These are phyloP conservation scores for Spilarctia lutea DNA, from an alignment of 2,888 invertebrate species.

Conservation along the genomic window DNA sequence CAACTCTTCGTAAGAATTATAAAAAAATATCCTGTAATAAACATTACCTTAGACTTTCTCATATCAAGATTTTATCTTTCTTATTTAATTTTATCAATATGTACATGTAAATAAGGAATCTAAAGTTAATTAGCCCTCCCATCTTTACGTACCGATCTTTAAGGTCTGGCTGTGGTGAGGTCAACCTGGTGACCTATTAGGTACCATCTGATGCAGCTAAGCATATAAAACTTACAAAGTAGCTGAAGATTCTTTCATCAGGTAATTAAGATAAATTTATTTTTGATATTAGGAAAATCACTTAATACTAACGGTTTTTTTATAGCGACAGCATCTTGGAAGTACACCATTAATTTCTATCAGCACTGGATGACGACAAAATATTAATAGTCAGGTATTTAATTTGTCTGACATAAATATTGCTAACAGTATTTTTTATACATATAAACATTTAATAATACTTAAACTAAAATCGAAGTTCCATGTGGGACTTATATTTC, in stretches of 20 bases:
- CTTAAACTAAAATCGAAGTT: not conserved
- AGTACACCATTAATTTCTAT: not conserved
- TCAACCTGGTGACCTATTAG: slow-evolving; percentile 6
- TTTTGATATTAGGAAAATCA: not conserved
- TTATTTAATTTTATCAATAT: not conserved
- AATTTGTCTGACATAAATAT: not conserved
- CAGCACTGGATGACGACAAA: not conserved
- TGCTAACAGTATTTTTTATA: not conserved
- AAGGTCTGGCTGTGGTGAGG: not conserved
- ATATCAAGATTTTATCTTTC: not conserved
- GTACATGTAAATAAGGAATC: not conserved
- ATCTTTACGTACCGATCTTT: not conserved
- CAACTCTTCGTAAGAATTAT: too few relatives aligned
- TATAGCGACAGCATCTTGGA: not conserved
- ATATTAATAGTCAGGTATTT: not conserved
- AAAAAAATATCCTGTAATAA: not conserved
- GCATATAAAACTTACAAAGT: slow-evolving; percentile 6
- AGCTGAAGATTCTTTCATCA: not conserved
- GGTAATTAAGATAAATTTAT: not conserved
- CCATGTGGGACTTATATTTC: not conserved
- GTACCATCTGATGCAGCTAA: not conserved
- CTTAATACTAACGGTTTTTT: slow-evolving; percentile 6
- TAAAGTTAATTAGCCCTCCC: not conserved
- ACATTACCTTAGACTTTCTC: not conserved
- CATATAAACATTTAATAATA: not conserved